Percentiles rank a stretch among this genome's conserved stretches.
These are phyloP conservation scores for Bambusicola thoracicus DNA, from an alignment of 2,113 vertebrate genomes.

Conservation along the genomic window DNA sequence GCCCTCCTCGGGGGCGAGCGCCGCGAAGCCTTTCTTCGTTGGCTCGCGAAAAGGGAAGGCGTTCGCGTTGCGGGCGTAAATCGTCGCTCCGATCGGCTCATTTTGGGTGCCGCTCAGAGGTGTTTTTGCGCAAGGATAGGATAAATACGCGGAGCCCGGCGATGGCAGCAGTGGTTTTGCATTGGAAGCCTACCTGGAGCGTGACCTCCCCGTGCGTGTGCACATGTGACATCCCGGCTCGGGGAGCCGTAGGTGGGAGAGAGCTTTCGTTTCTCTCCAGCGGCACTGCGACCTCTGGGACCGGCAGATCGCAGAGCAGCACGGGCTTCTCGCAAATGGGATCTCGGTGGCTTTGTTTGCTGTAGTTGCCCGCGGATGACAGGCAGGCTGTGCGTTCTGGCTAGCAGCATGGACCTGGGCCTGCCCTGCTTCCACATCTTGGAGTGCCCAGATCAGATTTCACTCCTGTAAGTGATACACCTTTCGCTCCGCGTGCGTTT, in stretches of 20 bases:
- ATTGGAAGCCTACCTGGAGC: neutral
- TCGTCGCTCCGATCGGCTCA: neutral
- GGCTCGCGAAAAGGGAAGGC: constrained; percentile 18
- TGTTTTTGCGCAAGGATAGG: neutral
- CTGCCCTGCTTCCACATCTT: neutral
- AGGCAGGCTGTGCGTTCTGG: neutral
- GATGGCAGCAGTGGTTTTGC: neutral
- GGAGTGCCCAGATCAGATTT: neutral
- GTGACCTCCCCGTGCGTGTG: neutral
- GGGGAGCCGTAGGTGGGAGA: neutral
- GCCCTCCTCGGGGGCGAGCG: constrained; percentile 8
- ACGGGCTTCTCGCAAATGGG: neutral
- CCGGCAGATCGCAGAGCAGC: neutral
- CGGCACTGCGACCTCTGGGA: neutral
- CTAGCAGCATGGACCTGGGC: neutral
- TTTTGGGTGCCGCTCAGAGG: neutral
- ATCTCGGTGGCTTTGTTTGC: neutral
- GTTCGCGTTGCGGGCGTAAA: neutral
- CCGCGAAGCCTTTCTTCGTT: neutral
- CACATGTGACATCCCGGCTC: neutral
- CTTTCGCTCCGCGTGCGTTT: neutral
- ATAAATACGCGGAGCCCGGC: neutral
- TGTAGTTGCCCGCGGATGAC: neutral
- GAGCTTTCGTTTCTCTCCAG: neutral
- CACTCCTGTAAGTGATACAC: neutral